A percentile compares a stretch with the other conserved stretches of the same genome.
phyloP scores from a whole-genome alignment of 2,113 vertebrate species.

The Scolopax mira region DNA sequence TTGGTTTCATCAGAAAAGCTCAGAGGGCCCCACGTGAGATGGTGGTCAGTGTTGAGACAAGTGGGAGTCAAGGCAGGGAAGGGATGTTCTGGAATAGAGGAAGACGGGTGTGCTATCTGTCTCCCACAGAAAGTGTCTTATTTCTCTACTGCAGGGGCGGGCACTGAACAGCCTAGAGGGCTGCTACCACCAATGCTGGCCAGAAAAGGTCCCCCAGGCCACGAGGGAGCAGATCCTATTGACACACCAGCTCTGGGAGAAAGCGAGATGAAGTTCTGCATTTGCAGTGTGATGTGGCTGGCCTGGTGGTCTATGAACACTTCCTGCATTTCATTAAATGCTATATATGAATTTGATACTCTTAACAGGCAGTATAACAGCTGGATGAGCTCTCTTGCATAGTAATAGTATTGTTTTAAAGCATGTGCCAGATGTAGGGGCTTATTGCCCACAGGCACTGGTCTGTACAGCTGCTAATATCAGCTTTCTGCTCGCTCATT shows the following conservation, averaged over 20 bases:
- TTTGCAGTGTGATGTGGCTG: neutral
- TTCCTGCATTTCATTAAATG: slow-evolving; percentile 38
- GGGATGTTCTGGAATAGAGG: neutral
- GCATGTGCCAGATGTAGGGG: slow-evolving; percentile 41
- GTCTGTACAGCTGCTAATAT: slow-evolving; percentile 58
- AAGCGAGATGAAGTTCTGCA: neutral
- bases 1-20: neutral
- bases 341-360: slow-evolving; percentile 44
- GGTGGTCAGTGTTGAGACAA: neutral
- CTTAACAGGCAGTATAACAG: slow-evolving; percentile 56
- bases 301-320: slow-evolving; percentile 27
- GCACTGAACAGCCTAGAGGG: neutral
- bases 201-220: neutral
- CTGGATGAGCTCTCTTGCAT: slow-evolving; percentile 60
- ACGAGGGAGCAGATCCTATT: neutral
- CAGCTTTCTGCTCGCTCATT: slow-evolving; percentile 1
- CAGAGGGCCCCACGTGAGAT: neutral
- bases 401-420: slow-evolving; percentile 58
- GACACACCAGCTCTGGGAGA: neutral
- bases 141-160: neutral
- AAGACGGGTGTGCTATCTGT: neutral
- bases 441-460: slow-evolving; percentile 44
- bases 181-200: fast-evolving
- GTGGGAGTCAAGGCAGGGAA: neutral
- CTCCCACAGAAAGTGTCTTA: neutral